Evolutionary conservation across 2,113 vertebrate genomes (phyloP).

Genomic region (Gobius niger): DNA sequence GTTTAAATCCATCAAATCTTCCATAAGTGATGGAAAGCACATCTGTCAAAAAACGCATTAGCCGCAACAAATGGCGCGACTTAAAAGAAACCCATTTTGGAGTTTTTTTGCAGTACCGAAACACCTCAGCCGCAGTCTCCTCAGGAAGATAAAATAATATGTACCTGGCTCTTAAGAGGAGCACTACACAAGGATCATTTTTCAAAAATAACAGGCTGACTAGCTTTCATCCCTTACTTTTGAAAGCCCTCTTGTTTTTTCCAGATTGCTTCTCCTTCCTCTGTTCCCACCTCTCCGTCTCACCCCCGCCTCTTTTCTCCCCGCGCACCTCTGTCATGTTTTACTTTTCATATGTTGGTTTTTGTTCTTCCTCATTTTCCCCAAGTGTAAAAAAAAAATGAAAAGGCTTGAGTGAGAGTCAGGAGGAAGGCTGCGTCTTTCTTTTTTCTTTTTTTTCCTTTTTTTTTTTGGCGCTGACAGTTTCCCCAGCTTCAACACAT

Average conservation of each 20-base stretch:
- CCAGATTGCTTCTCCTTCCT: conserved; percentile 72
- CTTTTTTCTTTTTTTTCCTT: conserved; percentile 50
- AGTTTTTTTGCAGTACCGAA: conserved; percentile 34
- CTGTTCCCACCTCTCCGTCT: conserved; percentile 48
- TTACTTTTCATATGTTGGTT: conserved; percentile 76
- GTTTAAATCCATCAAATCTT: conserved; percentile 17
- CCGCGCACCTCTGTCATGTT: conserved; percentile 65
- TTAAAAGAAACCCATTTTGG: conserved; percentile 39
- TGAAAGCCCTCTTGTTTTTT: conserved; percentile 79
- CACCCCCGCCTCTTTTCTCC: conserved; percentile 15
- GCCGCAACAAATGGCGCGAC: conserved; percentile 44
- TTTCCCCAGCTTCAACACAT: conserved; percentile 40
- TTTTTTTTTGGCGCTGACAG: conserved; percentile 61
- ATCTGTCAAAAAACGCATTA: conserved; percentile 47
- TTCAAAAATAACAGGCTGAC: conserved; percentile 76
- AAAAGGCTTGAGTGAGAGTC: conserved; percentile 61
- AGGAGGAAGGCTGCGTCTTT: conserved; percentile 42
- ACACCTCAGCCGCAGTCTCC: conserved; percentile 53
- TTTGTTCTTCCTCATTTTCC: conserved; percentile 75
- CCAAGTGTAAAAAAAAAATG: conserved; percentile 73
- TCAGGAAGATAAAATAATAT: conserved; percentile 74
- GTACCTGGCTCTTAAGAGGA: conserved; percentile 74
- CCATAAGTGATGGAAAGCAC: conserved; percentile 31
- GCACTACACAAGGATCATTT: conserved; percentile 77
- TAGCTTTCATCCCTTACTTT: conserved; percentile 80